phyloP scores from a whole-genome alignment of 2,888 invertebrate species.

The Epinotia ramella region DNA sequence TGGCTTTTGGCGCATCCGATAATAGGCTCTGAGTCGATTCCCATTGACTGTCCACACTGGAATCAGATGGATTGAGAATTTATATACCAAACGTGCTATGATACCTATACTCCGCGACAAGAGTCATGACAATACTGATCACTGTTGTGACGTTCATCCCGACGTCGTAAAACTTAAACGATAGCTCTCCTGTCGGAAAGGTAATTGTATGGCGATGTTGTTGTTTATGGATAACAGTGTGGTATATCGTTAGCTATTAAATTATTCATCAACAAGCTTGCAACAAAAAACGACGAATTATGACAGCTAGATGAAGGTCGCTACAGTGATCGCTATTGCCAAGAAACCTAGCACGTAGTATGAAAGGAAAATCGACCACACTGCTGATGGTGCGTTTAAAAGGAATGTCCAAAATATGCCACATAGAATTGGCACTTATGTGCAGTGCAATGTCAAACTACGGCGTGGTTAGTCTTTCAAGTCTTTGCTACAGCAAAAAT shows the following conservation, averaged over 20 bases:
- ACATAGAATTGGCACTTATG: too few species aligned
- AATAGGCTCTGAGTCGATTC: conserved; percentile 16
- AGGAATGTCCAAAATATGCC: too few species aligned
- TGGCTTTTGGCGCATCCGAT: conserved; percentile 30
- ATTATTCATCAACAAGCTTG: too few species aligned
- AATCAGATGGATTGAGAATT: conserved; percentile 5
- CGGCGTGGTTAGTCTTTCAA: too few species aligned
- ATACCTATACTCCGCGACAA: background rate
- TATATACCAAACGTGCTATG: background rate
- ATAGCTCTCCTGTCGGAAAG: background rate
- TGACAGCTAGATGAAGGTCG: too few species aligned
- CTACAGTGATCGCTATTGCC: background rate
- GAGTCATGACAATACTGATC: background rate
- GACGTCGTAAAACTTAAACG: background rate
- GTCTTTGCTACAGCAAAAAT: too few species aligned
- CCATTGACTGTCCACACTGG: conserved; percentile 37
- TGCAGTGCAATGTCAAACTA: too few species aligned
- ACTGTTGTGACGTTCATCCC: background rate
- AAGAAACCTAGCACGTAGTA: background rate
- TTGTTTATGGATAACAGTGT: too few species aligned
- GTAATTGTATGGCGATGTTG: too few species aligned
- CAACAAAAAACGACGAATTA: too few species aligned
- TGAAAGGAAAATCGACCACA: too few species aligned
- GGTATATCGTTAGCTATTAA: too few species aligned
- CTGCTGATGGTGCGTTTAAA: background rate